Percentiles rank a stretch among this genome's conserved stretches.
Evolutionary conservation across 2,113 vertebrate species (phyloP).

Genomic region (Seriola aureovittata): DNA sequence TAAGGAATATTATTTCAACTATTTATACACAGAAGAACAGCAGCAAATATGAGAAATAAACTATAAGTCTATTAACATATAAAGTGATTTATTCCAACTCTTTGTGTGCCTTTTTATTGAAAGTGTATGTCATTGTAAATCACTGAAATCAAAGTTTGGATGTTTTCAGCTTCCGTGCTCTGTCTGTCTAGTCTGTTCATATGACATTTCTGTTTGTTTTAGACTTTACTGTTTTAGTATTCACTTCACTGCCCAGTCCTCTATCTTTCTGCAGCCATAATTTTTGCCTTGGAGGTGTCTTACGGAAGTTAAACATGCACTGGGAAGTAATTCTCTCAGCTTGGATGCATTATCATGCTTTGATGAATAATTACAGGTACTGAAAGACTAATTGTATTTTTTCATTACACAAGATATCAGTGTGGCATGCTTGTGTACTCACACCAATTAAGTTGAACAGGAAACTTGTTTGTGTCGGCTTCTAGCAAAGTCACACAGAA

Average conservation of each 20-base stretch:
- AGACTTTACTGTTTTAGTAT: slow-evolving; percentile 31
- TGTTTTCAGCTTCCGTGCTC: not conserved
- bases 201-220: slow-evolving; percentile 7
- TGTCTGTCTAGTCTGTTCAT: not conserved
- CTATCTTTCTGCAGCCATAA: slow-evolving; percentile 27
- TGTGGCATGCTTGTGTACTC: slow-evolving; percentile 35
- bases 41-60: not conserved
- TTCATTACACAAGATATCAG: slow-evolving; percentile 60
- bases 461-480: slow-evolving; percentile 56
- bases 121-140: not conserved
- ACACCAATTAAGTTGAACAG: slow-evolving; percentile 38
- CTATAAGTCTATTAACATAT: not conserved
- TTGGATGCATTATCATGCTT: slow-evolving; percentile 50
- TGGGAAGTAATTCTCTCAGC: slow-evolving; percentile 59
- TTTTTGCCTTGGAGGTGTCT: slow-evolving; percentile 44
- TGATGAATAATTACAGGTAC: slow-evolving; percentile 70
- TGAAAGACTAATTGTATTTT: slow-evolving; percentile 68
- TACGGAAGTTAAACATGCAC: slow-evolving; percentile 46
- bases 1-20: not conserved
- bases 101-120: not conserved
- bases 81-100: not conserved
- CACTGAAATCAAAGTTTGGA: not conserved
- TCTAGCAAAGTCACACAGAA: slow-evolving; percentile 44
- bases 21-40: too few relatives aligned
- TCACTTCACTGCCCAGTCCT: slow-evolving; percentile 22